Evolutionary conservation across 2,113 vertebrate genomes (phyloP).

Genomic region (Suricata suricatta): DNA sequence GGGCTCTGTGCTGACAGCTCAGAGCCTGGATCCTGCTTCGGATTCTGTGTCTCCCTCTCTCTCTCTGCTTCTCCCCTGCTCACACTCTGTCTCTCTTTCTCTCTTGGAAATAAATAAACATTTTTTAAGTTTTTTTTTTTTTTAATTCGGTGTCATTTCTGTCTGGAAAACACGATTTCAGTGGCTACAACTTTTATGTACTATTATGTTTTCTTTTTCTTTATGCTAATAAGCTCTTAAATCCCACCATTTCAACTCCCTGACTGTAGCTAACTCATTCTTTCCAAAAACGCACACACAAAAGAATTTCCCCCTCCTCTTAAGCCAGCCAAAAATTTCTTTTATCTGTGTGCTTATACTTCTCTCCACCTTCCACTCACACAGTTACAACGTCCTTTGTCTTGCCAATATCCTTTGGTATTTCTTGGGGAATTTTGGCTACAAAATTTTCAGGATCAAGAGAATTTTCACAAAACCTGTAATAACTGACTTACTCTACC

Average conservation of each 20-base stretch:
- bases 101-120: too few relatives aligned
- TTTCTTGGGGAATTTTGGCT: not conserved
- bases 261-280: not conserved
- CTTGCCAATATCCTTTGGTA: not conserved
- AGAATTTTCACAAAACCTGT: slow-evolving; percentile 36
- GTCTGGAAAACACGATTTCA: not conserved
- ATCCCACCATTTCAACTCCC: not conserved
- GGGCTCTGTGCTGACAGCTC: too few relatives aligned
- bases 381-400: not conserved
- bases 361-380: not conserved
- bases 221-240: not conserved
- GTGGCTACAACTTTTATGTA: not conserved
- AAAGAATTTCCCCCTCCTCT: not conserved
- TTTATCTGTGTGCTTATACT: not conserved
- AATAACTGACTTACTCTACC: not conserved
- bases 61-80: too few relatives aligned
- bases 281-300: not conserved
- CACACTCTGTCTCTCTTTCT: too few relatives aligned
- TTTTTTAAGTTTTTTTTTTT: too few relatives aligned
- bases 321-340: not conserved
- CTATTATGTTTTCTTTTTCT: not conserved
- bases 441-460: not conserved
- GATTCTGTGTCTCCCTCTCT: too few relatives aligned
- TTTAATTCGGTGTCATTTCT: not conserved
- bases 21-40: too few relatives aligned